A percentile compares a stretch with the other conserved stretches of the same genome.
phyloP scores from a whole-genome alignment of 2,888 invertebrate species.

The Sepioteuthis lessoniana region DNA sequence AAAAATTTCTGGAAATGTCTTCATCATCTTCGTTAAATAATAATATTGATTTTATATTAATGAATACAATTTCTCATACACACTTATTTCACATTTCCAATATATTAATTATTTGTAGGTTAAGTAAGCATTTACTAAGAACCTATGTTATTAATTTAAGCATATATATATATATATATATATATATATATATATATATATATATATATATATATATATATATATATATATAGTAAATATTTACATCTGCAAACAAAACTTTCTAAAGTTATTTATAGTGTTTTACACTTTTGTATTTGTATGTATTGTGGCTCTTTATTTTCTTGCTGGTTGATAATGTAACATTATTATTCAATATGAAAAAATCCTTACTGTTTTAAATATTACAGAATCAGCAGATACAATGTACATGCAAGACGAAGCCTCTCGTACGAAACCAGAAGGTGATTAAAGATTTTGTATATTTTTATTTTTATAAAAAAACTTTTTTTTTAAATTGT shows the following conservation, averaged over 20 bases:
- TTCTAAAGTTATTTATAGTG: not conserved
- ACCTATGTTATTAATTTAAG: not conserved
- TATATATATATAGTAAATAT: not conserved
- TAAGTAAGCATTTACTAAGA: not conserved
- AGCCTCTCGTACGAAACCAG: constrained; percentile 33
- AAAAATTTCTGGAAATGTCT: not conserved
- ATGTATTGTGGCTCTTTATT: not conserved
- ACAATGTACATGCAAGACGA: not conserved
- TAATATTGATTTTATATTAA: not conserved
- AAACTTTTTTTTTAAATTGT: too few relatives aligned
- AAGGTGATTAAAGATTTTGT: constrained; percentile 12
- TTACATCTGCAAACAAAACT: not conserved
- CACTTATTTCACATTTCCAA: not conserved
- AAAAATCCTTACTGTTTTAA: not conserved
- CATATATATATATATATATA: not conserved
- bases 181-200: not conserved
- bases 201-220: not conserved
- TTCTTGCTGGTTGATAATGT: not conserved
- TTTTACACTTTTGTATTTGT: not conserved
- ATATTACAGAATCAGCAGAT: constrained; percentile 25
- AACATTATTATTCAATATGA: not conserved
- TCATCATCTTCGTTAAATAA: not conserved
- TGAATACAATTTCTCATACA: not conserved
- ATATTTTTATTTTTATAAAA: not conserved
- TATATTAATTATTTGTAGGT: not conserved